phyloP scores from a whole-genome alignment of 2,797 vertebrate genomes.

The Steatocranus sp. region DNA sequence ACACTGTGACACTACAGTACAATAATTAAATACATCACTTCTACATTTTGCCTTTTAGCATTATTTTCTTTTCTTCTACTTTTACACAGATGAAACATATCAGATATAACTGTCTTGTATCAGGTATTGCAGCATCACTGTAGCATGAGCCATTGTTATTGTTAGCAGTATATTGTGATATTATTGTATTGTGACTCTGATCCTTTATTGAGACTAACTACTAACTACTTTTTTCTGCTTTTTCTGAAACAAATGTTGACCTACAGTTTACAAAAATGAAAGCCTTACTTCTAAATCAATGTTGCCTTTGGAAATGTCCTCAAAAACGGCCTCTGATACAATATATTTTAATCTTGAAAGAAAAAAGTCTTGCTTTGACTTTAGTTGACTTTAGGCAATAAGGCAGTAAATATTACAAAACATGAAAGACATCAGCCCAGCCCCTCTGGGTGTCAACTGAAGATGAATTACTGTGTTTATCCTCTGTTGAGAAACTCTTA shows the following conservation, averaged over 20 bases:
- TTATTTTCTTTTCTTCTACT: background rate
- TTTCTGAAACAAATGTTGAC: background rate
- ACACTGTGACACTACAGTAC: background rate
- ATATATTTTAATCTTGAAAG: background rate
- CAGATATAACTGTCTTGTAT: background rate
- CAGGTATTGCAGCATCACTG: background rate
- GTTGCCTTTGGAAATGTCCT: background rate
- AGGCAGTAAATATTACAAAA: background rate
- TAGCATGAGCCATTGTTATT: background rate
- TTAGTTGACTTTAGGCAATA: background rate
- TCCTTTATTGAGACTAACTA: background rate
- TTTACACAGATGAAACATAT: background rate
- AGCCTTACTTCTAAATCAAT: background rate
- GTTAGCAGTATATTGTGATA: background rate
- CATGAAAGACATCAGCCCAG: background rate
- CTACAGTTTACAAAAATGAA: background rate
- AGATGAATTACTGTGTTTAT: background rate
- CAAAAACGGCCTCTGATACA: background rate
- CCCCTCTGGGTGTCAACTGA: background rate
- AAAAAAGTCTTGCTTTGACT: background rate
- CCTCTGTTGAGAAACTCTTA: background rate
- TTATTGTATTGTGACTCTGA: background rate
- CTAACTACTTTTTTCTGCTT: background rate
- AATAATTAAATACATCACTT: background rate
- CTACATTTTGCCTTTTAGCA: background rate